Percentiles rank a stretch among this genome's conserved stretches.
These are phyloP conservation scores for Argopecten irradians DNA, from an alignment of 1,140 invertebrate genomes.

Conservation along the genomic window DNA sequence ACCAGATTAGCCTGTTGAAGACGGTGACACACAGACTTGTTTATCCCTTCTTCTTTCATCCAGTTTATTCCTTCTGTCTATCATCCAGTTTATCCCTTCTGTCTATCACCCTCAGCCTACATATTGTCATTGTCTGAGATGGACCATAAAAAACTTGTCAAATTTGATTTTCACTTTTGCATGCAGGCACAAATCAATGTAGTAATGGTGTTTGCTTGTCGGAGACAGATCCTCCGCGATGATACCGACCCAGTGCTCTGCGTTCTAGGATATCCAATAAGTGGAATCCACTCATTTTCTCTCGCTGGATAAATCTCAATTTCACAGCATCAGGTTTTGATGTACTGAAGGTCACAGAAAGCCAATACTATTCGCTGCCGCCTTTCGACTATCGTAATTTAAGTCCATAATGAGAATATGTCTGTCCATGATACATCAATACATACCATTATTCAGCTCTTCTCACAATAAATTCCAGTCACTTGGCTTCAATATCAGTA, in stretches of 20 bases:
- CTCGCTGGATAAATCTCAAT: slow-evolving; percentile 8
- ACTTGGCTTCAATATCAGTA: background rate
- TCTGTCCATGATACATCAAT: background rate
- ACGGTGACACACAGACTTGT: too few species aligned
- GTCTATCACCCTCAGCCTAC: background rate
- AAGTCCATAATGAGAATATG: slow-evolving; percentile 5
- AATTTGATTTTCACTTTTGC: slow-evolving; percentile 23
- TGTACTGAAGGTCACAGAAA: background rate
- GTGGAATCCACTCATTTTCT: slow-evolving; percentile 15
- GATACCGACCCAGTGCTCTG: background rate
- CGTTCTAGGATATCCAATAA: background rate
- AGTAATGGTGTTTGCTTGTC: slow-evolving; percentile 16
- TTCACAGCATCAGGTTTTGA: slow-evolving; percentile 21
- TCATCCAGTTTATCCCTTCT: background rate
- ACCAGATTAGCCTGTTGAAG: background rate
- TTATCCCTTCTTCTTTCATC: background rate
- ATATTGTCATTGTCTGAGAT: slow-evolving; percentile 2
- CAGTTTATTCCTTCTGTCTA: background rate
- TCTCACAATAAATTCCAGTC: background rate
- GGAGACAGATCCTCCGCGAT: background rate
- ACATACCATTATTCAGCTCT: background rate
- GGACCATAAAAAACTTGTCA: slow-evolving; percentile 12
- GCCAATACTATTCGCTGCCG: slow-evolving; percentile 8
- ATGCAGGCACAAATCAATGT: slow-evolving; percentile 11
- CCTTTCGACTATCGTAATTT: slow-evolving; percentile 8